Evolutionary conservation across 2,113 vertebrate genomes (phyloP), one percentile per base, ranked within the genome.

Genomic region (Isichthys henryi): DNA sequence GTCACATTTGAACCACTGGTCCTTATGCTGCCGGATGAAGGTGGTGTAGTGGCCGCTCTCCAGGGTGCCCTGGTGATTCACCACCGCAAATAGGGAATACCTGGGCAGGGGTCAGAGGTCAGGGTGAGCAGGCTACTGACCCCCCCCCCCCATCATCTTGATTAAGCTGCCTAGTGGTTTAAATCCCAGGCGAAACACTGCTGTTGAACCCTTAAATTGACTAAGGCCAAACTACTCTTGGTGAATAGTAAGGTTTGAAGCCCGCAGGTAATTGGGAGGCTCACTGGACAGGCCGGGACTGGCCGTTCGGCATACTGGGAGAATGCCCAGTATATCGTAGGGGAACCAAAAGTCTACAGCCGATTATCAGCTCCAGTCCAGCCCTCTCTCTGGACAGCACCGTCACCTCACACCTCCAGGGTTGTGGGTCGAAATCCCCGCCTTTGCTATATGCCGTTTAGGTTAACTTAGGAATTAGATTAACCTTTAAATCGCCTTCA

Each of bases 1-100:
- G 23, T 99, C 98, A 95, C 98, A 99, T 93, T 99, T 99, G 96
- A 99, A 99, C 98, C 98, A 99, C 96, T 99, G 98, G 97, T 99
- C 98, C 95, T 99, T 99, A 96, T 99, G 98, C 95, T 99, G 98
- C 90, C 98, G 95, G 95, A 99, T 99, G 95, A 99, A 99, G 94
- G 98, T 99, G 95, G 98, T 99, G 92, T 99, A 99, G 94, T 99
- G 98, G 91, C 98, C 98, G 0, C 98, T 99, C 95, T 99, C 98
- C 96, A 99, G 95, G 90, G 98, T 99, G 94, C 98, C 98, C 94
- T 99, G 98, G 95, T 99, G 98, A 96, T 99, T 99, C 91, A 99
- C 98, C 89, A 99, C 98, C 19, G 98, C 98, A 94, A 99, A 99
- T 95, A 99, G 96, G 93, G 98, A 99, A 96, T 99, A 99, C 95